Evolutionary conservation across 2,797 vertebrate species (phyloP).

Genomic region (Allobates femoralis): DNA sequence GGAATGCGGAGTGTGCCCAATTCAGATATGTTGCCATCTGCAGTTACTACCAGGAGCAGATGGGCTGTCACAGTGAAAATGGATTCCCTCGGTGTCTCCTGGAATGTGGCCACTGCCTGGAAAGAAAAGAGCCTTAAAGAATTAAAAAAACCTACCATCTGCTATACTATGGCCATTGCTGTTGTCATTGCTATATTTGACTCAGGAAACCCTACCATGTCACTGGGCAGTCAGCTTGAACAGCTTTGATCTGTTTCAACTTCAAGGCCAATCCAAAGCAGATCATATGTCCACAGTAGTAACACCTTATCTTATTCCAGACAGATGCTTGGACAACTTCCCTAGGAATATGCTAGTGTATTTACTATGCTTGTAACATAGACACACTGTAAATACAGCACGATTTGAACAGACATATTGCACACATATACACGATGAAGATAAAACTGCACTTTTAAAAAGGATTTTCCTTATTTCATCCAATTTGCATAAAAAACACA

Average conservation of each 20-base stretch:
- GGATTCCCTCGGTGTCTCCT: slow-evolving; percentile 59
- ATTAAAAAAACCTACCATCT: slow-evolving; percentile 49
- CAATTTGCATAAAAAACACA: no score
- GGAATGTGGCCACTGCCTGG: slow-evolving; percentile 55
- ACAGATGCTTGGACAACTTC: neutral
- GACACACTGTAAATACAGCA: neutral
- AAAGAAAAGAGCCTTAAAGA: slow-evolving; percentile 58
- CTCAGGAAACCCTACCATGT: slow-evolving; percentile 38
- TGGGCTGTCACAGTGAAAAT: slow-evolving; percentile 53
- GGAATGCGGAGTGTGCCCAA: neutral
- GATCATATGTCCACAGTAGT: neutral
- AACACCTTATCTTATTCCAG: slow-evolving; percentile 5
- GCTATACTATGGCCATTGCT: slow-evolving; percentile 16
- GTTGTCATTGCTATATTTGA: slow-evolving; percentile 37
- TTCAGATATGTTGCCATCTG: slow-evolving; percentile 45
- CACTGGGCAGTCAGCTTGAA: slow-evolving; percentile 42
- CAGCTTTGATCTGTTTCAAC: slow-evolving; percentile 17
- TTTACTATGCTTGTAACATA: neutral
- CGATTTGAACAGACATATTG: no score
- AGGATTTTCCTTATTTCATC: no score
- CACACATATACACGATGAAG: no score
- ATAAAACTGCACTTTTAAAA: no score
- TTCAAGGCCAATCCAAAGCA: slow-evolving; percentile 26
- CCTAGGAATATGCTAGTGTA: neutral
- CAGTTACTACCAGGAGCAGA: slow-evolving; percentile 49